Percentiles rank a stretch among this genome's conserved stretches.
These are phyloP conservation scores for Anolis sagrei DNA, from an alignment of 2,113 vertebrate species.

Conservation along the genomic window DNA sequence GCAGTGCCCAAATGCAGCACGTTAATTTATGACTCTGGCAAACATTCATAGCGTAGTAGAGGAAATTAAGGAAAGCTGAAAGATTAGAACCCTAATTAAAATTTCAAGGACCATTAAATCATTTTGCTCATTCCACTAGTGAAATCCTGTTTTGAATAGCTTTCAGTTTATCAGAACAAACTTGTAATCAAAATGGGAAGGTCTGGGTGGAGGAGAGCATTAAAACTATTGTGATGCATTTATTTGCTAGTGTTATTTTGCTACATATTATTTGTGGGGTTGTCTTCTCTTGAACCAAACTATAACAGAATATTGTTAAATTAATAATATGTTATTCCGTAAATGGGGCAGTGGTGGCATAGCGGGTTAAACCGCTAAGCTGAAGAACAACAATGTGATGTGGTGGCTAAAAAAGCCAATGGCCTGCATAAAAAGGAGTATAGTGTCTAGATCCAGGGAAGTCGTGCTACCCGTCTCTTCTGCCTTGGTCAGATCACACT, in stretches of 20 bases:
- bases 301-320: not conserved
- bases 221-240: not conserved
- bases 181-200: not conserved
- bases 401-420: too few species aligned
- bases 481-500: too few species aligned
- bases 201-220: too few species aligned
- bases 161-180: not conserved
- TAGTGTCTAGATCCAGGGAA: too few species aligned
- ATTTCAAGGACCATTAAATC: slow-evolving; percentile 35
- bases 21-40: slow-evolving; percentile 20
- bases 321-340: too few species aligned
- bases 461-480: too few species aligned
- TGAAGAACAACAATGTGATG: too few species aligned
- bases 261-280: not conserved
- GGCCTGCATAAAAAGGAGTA: too few species aligned
- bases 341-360: too few species aligned
- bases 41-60: slow-evolving; percentile 2
- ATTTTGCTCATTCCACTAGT: slow-evolving; percentile 14
- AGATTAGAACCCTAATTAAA: slow-evolving; percentile 44
- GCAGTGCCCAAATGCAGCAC: not conserved
- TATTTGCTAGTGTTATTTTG: not conserved
- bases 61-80: slow-evolving; percentile 34
- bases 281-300: not conserved
- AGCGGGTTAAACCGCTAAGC: too few species aligned
- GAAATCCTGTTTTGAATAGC: slow-evolving; percentile 1